These are phyloP conservation scores for Planiliza haematocheilus DNA, from an alignment of 2,113 vertebrate species.

Conservation along the genomic window DNA sequence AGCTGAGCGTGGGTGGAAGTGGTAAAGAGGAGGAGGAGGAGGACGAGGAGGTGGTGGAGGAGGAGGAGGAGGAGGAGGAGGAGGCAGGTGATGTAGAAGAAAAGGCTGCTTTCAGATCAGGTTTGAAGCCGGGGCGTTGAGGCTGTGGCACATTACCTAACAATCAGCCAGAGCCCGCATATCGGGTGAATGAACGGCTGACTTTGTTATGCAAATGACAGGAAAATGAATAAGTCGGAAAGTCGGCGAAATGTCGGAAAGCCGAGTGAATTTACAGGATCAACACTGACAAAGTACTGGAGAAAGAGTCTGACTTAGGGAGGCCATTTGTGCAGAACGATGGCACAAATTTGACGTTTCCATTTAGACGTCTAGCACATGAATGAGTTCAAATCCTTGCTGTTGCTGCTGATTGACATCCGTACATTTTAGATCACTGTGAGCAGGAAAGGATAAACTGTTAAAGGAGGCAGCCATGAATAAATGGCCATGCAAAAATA, in stretches of 20 bases:
- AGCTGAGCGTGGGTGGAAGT: conserved; percentile 73
- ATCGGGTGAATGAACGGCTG: conserved; percentile 7
- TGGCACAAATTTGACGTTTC: background rate
- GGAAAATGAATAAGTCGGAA: conserved; percentile 18
- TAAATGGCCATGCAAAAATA: too few species aligned
- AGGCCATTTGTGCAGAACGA: background rate
- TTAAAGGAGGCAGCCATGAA: too few species aligned
- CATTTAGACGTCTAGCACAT: too few species aligned
- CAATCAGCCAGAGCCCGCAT: conserved; percentile 15
- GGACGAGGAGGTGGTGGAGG: conserved; percentile 17
- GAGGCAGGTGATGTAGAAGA: conserved; percentile 65
- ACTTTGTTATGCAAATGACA: conserved; percentile 41
- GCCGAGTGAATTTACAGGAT: conserved; percentile 10
- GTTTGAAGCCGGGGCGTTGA: conserved; percentile 43
- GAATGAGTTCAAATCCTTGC: background rate
- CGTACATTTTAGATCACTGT: too few species aligned
- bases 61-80: conserved; percentile 35
- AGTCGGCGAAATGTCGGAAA: conserved; percentile 30
- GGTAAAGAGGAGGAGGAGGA: conserved; percentile 60
- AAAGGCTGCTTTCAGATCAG: conserved; percentile 61
- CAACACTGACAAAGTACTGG: background rate
- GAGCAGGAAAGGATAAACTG: too few species aligned
- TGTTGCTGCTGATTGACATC: too few species aligned
- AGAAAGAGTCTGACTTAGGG: conserved; percentile 14
- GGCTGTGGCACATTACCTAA: conserved; percentile 48